Conservation (phyloP, 2,888 invertebrate species). For the Nezara viridula region DNA sequence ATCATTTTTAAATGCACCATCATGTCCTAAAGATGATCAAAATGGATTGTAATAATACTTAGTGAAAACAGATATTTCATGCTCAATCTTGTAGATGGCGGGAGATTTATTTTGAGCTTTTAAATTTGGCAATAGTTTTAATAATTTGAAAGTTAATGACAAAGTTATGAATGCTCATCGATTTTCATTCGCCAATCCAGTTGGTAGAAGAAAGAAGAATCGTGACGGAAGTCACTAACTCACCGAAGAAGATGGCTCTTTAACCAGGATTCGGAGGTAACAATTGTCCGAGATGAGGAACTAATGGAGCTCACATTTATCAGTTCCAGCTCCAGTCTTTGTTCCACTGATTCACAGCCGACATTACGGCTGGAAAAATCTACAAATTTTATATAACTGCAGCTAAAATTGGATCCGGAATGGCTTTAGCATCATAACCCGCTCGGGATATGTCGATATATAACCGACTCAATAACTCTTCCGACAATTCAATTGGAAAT, state of each 20-base stretch:
- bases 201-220: too few species aligned
- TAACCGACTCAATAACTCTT: constrained; percentile 19
- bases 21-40: too few species aligned
- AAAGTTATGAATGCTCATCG: too few species aligned
- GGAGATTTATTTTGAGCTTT: too few species aligned
- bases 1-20: too few species aligned
- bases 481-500: constrained; percentile 36
- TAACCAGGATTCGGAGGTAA: background rate
- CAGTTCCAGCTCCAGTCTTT: background rate
- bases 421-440: constrained; percentile 33
- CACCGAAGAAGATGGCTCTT: background rate
- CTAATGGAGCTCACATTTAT: constrained; percentile 32
- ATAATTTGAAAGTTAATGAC: too few species aligned
- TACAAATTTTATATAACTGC: constrained; percentile 48
- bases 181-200: too few species aligned
- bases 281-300: constrained; percentile 26
- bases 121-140: too few species aligned
- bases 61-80: too few species aligned
- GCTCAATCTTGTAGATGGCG: too few species aligned
- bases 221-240: background rate
- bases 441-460: background rate
- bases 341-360: constrained; percentile 1
- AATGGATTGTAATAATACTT: too few species aligned
- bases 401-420: constrained; percentile 14
- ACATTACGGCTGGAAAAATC: constrained; percentile 41